Evolutionary conservation across 1,140 invertebrate species (phyloP).

Genomic region (Olivierus martensii): DNA sequence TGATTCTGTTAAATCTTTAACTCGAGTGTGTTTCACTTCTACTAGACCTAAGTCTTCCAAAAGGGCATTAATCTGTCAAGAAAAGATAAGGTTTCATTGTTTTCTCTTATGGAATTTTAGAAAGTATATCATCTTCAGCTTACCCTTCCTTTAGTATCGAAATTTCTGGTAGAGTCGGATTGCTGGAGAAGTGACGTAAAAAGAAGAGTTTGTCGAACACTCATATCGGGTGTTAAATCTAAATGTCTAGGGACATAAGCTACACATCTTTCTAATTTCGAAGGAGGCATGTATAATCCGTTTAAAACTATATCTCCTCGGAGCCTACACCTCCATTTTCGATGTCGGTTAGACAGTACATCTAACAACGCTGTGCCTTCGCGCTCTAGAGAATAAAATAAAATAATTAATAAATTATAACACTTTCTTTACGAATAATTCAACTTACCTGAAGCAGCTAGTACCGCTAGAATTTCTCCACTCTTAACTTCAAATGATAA

Average conservation of each 20-base stretch:
- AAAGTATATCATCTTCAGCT: not conserved
- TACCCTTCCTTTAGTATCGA: conserved; percentile 40
- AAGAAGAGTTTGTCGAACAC: conserved; percentile 60
- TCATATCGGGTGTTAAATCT: conserved; percentile 49
- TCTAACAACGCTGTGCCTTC: conserved; percentile 68
- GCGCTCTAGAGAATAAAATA: conserved; percentile 33
- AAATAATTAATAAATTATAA: too few relatives aligned
- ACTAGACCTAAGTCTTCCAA: conserved; percentile 79
- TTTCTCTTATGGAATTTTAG: not conserved
- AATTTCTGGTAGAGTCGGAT: conserved; percentile 30
- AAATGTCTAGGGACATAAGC: conserved; percentile 48
- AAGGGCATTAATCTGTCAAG: conserved; percentile 47
- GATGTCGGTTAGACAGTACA: conserved; percentile 49
- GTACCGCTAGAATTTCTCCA: conserved; percentile 72
- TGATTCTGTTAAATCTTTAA: conserved; percentile 61
- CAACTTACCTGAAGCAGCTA: conserved; percentile 52
- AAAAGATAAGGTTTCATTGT: too few relatives aligned
- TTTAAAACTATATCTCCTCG: conserved; percentile 71
- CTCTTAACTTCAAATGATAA: conserved; percentile 69
- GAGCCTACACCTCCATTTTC: conserved; percentile 31
- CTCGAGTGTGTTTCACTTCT: conserved; percentile 60
- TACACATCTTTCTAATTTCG: conserved; percentile 43
- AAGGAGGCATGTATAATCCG: conserved; percentile 55
- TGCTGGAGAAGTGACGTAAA: conserved; percentile 59
- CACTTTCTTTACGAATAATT: not conserved